Percentiles rank a stretch among this genome's conserved stretches.
These are phyloP conservation scores for Myotis daubentonii DNA, from an alignment of 2,797 vertebrate species.

Conservation along the genomic window DNA sequence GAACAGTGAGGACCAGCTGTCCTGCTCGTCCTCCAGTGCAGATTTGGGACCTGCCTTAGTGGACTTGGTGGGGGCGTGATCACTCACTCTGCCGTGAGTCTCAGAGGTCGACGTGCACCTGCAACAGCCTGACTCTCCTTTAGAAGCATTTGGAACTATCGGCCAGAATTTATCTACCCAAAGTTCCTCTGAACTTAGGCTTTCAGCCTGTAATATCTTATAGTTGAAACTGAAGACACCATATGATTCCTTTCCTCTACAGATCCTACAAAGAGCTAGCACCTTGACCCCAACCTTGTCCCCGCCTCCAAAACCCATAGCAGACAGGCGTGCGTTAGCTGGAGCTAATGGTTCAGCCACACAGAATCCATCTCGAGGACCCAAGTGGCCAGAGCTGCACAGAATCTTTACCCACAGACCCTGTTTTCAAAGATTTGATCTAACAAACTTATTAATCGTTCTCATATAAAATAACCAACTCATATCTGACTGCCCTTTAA, in stretches of 20 bases:
- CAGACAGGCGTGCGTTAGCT: background rate
- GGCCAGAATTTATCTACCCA: background rate
- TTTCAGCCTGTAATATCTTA: background rate
- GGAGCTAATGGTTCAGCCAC: background rate
- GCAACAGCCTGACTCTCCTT: background rate
- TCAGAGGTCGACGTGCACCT: rapidly evolving
- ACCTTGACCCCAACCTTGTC: background rate
- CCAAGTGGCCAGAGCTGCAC: background rate
- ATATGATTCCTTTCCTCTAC: background rate
- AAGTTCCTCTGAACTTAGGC: background rate
- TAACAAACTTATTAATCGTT: background rate
- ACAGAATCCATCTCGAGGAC: background rate
- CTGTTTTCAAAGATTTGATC: background rate
- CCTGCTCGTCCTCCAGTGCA: background rate
- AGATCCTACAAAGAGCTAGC: background rate
- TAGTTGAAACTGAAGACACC: background rate
- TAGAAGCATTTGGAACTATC: background rate
- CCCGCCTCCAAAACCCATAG: background rate
- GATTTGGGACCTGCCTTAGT: too few relatives aligned
- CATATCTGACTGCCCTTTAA: background rate
- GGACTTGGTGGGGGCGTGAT: rapidly evolving
- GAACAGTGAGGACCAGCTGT: rapidly evolving
- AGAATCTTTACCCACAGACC: background rate
- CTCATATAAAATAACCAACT: slow-evolving; percentile 19
- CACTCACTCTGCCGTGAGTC: background rate